Evolutionary conservation across 2,797 vertebrate genomes (phyloP).

Genomic region (Labeo calbasu): DNA sequence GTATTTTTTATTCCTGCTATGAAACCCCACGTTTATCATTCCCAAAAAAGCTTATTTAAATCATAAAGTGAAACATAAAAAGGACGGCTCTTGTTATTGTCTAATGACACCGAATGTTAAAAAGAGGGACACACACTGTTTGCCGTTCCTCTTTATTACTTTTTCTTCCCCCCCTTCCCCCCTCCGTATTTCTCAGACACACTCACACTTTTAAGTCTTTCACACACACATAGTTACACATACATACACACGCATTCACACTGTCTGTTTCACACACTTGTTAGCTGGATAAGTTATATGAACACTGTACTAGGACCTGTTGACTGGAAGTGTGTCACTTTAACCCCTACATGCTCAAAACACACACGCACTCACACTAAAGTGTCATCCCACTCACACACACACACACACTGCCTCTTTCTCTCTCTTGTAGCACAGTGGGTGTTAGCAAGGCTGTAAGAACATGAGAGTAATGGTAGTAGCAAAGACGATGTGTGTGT

Average conservation of each 20-base stretch:
- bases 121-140: constrained; percentile 11
- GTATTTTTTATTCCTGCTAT: not conserved
- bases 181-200: constrained; percentile 1
- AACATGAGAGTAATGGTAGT: constrained; percentile 11
- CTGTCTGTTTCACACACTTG: constrained; percentile 22
- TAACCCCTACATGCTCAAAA: not conserved
- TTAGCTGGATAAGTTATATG: constrained; percentile 44
- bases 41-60: not conserved
- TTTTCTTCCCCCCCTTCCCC: not conserved
- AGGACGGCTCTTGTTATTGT: not conserved
- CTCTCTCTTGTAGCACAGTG: constrained; percentile 15
- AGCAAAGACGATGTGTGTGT: constrained; percentile 5
- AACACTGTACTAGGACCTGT: constrained; percentile 53
- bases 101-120: not conserved
- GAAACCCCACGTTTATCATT: not conserved
- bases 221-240: constrained; percentile 31
- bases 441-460: constrained; percentile 47
- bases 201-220: constrained; percentile 34
- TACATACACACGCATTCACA: not conserved
- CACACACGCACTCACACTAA: constrained; percentile 45
- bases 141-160: not conserved
- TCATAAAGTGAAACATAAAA: not conserved
- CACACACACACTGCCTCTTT: constrained; percentile 17
- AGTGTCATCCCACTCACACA: constrained; percentile 52
- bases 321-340: constrained; percentile 46